Evolutionary conservation across 92 coral and sea anemone genomes (phyloP).

Genomic region (Epizoanthus fatuus): DNA sequence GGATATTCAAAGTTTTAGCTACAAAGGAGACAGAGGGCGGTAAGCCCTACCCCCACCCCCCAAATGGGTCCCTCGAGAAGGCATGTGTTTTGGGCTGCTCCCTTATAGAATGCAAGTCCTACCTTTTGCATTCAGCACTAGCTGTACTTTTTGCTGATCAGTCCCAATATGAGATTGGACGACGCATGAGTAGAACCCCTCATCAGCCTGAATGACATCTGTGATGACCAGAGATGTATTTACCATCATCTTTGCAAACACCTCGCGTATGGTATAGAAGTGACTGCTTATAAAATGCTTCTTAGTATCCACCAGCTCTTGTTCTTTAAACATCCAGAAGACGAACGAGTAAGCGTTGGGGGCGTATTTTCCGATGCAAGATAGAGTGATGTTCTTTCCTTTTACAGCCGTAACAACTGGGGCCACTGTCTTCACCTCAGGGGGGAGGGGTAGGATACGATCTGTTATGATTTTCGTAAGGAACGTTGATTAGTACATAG

Average conservation of each 20-base stretch:
- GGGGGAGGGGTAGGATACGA: conserved; percentile 23
- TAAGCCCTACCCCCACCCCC: too few relatives aligned
- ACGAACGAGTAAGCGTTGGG: conserved; percentile 24
- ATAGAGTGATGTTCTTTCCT: conserved; percentile 22
- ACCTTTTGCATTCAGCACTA: too few relatives aligned
- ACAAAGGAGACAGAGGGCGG: too few relatives aligned
- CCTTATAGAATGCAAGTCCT: too few relatives aligned
- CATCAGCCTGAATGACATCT: conserved; percentile 1
- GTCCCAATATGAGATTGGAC: conserved; percentile 17
- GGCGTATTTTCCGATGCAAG: conserved; percentile 13
- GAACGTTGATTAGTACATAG: neutral
- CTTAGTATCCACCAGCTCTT: neutral
- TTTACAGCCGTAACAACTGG: conserved; percentile 9
- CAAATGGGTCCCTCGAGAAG: too few relatives aligned
- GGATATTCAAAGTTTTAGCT: too few relatives aligned
- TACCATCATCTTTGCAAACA: conserved; percentile 13
- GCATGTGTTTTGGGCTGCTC: too few relatives aligned
- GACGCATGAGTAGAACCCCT: conserved; percentile 16
- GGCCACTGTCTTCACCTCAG: neutral
- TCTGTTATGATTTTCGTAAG: neutral
- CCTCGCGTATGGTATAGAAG: conserved; percentile 14
- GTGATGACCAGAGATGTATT: conserved; percentile 3
- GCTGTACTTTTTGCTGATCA: conserved; percentile 14
- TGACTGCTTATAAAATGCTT: neutral
- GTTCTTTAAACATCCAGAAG: conserved; percentile 35